A percentile compares a stretch with the other conserved stretches of the same genome.
These are phyloP conservation scores for Rhyacichthys aspro DNA, from an alignment of 2,797 vertebrate species.

Conservation along the genomic window DNA sequence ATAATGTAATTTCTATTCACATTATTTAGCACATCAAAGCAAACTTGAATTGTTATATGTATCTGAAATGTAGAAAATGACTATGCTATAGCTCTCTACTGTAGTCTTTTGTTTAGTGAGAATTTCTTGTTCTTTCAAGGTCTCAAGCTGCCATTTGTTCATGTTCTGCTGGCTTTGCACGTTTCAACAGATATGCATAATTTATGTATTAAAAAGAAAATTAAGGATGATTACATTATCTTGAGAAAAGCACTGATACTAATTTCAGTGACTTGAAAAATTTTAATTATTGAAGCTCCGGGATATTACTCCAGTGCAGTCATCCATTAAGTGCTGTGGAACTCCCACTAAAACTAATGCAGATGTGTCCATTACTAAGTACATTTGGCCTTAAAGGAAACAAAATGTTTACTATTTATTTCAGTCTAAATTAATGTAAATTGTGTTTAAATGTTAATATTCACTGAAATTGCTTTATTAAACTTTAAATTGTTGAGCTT, in stretches of 20 bases:
- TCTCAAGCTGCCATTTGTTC: slow-evolving; percentile 14
- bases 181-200: slow-evolving; percentile 32
- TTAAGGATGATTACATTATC: slow-evolving; percentile 27
- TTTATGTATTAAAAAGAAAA: slow-evolving; percentile 41
- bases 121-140: slow-evolving; percentile 2
- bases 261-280: slow-evolving; percentile 48
- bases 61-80: too few species aligned
- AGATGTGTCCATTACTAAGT: too few species aligned
- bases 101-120: background rate
- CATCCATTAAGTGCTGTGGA: slow-evolving; percentile 44
- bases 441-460: too few species aligned
- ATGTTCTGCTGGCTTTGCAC: slow-evolving; percentile 23
- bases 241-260: slow-evolving; percentile 31
- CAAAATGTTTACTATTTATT: too few species aligned
- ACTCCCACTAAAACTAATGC: slow-evolving; percentile 19
- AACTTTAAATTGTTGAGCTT: too few species aligned
- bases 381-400: too few species aligned
- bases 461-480: too few species aligned
- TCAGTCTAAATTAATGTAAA: too few species aligned
- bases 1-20: too few species aligned
- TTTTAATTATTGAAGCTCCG: slow-evolving; percentile 40
- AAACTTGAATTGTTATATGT: too few species aligned
- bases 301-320: slow-evolving; percentile 36
- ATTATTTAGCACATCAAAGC: too few species aligned
- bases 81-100: background rate